Evolutionary conservation across 2,797 vertebrate genomes (phyloP).

Genomic region (Manis pentadactyla): DNA sequence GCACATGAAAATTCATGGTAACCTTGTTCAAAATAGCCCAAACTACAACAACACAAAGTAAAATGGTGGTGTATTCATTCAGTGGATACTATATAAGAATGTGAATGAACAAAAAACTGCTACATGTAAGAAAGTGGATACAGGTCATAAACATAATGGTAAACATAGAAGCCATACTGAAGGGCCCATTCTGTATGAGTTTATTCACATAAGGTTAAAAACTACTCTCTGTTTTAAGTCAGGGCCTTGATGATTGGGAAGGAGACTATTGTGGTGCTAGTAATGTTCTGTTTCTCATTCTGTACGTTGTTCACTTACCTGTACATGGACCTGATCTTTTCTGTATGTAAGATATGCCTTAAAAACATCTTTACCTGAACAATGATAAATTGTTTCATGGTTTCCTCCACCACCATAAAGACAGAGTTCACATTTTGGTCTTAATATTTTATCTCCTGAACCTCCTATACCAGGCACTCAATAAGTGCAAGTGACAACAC

Average conservation of each 20-base stretch:
- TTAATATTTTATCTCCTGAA: not conserved
- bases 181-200: not conserved
- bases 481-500: not conserved
- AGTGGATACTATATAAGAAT: not conserved
- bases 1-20: not conserved
- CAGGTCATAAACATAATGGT: not conserved
- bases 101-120: not conserved
- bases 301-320: not conserved
- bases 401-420: not conserved
- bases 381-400: not conserved
- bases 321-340: not conserved
- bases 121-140: not conserved
- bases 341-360: not conserved
- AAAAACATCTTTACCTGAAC: not conserved
- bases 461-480: not conserved
- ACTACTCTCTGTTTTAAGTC: not conserved
- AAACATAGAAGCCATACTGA: not conserved
- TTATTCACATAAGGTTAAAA: not conserved
- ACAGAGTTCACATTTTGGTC: not conserved
- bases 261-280: not conserved
- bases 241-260: not conserved
- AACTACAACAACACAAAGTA: not conserved
- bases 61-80: not conserved
- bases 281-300: not conserved
- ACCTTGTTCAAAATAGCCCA: not conserved